Base-by-base conservation (phyloP, 2,113 vertebrate species). In the Ophiodon elongatus region DNA sequence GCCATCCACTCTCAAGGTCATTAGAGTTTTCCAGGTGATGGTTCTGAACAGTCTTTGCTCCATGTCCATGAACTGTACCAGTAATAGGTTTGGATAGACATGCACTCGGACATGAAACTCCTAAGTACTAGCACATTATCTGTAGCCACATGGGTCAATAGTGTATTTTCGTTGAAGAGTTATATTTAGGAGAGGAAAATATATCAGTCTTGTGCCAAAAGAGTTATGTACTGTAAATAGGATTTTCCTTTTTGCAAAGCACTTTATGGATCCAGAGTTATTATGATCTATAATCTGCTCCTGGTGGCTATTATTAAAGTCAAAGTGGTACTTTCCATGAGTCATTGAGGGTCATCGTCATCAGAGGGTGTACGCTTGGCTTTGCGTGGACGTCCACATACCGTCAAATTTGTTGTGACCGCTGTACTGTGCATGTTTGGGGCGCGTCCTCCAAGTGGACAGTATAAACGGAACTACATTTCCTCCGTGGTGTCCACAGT, bases 1-100 rank as follows among this genome's bases (percentile, higher is more conserved):
- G 47, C 33, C 65, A 29, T 60, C 71, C 80, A 80, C 76, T 84
- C 71, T 57, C 50, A 29, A 78, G 85, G 86, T 88, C 63, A 64
- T 71, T 54, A 72, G 39, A 56, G 73, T 63, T 8, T 72, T 56
- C 43, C 33, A 82, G 79, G 88, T 90, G 80, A 84, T 29, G 72
- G 52, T 52, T 43, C 8, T 63, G 83, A 85, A 78, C 63, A 43
- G 39, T 64, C 29, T 66, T 11, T 27, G 37, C 60, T 73, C 62
- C 31, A 43, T 67, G 62, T 76, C 70, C n/a, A 43, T 79, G 64
- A 17, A 35, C 75, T 57, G 29, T 9, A 43, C 15, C 60, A n/a
- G 37, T 79, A 80, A 84, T 50, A 88, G 78, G 76, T 80, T 83
- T 68, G 65, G 79, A 73, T 68, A 79, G 37, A 79, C 56, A 10